Conservation (phyloP, 1,140 invertebrate genomes). For the Archegozetes longisetosus region DNA sequence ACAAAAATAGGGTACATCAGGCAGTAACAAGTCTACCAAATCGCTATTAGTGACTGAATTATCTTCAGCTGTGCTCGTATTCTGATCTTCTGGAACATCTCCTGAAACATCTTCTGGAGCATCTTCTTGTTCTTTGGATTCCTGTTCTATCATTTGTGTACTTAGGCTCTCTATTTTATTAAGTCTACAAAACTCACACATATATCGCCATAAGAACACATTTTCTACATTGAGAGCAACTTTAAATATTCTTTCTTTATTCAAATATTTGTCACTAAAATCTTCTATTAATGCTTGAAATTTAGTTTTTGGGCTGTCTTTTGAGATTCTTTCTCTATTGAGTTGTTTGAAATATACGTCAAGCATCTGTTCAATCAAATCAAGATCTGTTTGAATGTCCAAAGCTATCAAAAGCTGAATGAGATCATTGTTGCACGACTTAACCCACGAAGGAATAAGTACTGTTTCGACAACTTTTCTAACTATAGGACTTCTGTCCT, state of each 20-base stretch:
- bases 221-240: not conserved
- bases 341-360: not conserved
- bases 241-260: not conserved
- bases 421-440: slow-evolving; percentile 1
- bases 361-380: not conserved
- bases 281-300: not conserved
- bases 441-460: not conserved
- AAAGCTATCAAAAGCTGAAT: not conserved
- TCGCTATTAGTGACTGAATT: too few relatives aligned
- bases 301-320: not conserved
- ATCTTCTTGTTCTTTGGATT: not conserved
- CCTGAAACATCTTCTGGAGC: not conserved
- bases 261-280: not conserved
- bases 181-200: not conserved
- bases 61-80: too few relatives aligned
- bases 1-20: slow-evolving; percentile 8
- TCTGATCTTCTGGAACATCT: not conserved
- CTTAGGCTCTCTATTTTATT: slow-evolving; percentile 1
- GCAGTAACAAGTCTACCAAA: not conserved
- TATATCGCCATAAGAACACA: not conserved
- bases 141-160: not conserved
- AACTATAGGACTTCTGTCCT: not conserved
- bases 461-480: slow-evolving; percentile 6
- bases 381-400: not conserved
- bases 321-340: not conserved